A percentile compares a stretch with the other conserved stretches of the same genome.
phyloP scores from a whole-genome alignment of 2,797 vertebrate genomes.

The Sebastes aleutianus region DNA sequence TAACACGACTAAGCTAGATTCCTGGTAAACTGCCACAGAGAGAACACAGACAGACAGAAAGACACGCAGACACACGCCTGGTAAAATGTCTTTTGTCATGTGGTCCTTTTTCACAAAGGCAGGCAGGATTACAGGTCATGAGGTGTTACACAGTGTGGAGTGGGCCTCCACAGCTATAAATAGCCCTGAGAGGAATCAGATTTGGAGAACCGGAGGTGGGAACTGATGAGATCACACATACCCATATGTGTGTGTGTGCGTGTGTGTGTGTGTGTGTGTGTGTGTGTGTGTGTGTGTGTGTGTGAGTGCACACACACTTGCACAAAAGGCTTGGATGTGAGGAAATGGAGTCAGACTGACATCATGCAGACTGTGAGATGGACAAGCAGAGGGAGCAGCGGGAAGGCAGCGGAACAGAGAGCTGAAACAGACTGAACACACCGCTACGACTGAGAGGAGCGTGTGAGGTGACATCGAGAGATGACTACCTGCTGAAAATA shows the following conservation, averaged over 20 bases:
- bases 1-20: slow-evolving; percentile 4
- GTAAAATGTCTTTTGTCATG: slow-evolving; percentile 30
- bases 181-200: slow-evolving; percentile 75
- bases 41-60: not conserved
- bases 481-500: slow-evolving; percentile 7
- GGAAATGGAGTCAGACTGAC: slow-evolving; percentile 64
- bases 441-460: slow-evolving; percentile 13
- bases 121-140: slow-evolving; percentile 62
- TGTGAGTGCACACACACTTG: not conserved
- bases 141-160: slow-evolving; percentile 55
- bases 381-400: slow-evolving; percentile 53
- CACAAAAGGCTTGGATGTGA: slow-evolving; percentile 32
- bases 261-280: not conserved
- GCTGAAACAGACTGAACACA: slow-evolving; percentile 33
- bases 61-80: slow-evolving; percentile 14
- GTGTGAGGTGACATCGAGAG: slow-evolving; percentile 32
- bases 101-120: slow-evolving; percentile 33
- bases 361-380: slow-evolving; percentile 60
- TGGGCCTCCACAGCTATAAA: slow-evolving; percentile 70
- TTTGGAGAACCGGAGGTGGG: slow-evolving; percentile 73
- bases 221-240: slow-evolving; percentile 78
- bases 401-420: slow-evolving; percentile 19
- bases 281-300: not conserved
- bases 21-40: slow-evolving; percentile 13
- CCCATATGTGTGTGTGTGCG: slow-evolving; percentile 15